phyloP scores from a whole-genome alignment of 2,888 invertebrate species.

The Rhaphigaster nebulosa region DNA sequence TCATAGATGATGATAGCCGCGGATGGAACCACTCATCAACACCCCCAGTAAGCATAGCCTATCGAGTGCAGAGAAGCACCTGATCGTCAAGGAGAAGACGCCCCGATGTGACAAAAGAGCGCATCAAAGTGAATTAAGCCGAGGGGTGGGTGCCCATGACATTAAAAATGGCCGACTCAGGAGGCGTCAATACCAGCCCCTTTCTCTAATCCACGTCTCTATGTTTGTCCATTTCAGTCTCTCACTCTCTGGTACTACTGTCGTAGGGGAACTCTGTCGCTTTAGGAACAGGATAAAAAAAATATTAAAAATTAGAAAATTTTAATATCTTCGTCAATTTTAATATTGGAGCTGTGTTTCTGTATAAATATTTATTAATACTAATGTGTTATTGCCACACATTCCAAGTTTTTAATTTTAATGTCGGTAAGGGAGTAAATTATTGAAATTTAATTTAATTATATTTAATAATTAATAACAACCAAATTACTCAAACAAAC shows the following conservation, averaged over 20 bases:
- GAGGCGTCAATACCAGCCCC: conserved; percentile 55
- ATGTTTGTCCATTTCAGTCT: neutral
- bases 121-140: conserved; percentile 42
- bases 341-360: no score
- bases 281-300: neutral
- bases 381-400: no score
- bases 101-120: conserved; percentile 36
- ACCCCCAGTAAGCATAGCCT: neutral
- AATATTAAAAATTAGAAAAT: neutral
- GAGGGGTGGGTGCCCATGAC: conserved; percentile 54
- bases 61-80: neutral
- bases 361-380: no score
- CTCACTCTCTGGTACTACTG: neutral
- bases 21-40: neutral
- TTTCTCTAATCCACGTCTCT: conserved; percentile 46
- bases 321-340: neutral
- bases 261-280: neutral
- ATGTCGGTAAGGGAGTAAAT: no score
- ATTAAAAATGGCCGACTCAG: conserved; percentile 57
- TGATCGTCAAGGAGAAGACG: neutral
- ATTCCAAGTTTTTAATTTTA: no score
- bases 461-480: no score
- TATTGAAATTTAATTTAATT: no score
- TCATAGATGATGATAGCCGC: neutral
- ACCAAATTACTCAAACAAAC: no score